A percentile compares a stretch with the other conserved stretches of the same genome.
Conservation (phyloP, 2,797 vertebrate species). For the Cygnus olor region DNA sequence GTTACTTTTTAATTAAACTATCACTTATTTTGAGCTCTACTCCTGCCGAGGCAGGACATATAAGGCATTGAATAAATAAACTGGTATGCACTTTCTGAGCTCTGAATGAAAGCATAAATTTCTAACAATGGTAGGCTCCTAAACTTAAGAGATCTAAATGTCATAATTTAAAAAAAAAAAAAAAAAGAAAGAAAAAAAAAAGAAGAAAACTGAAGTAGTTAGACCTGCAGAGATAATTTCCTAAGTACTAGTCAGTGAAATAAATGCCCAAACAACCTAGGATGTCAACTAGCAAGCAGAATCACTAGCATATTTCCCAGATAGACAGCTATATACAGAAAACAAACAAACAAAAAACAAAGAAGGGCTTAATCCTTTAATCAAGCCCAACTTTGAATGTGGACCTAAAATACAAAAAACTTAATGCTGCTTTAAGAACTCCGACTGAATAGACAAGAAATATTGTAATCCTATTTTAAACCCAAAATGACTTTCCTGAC, state of each 20-base stretch:
- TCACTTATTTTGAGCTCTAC: background rate
- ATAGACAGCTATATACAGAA: background rate
- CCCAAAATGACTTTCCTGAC: constrained; percentile 56
- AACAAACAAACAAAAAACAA: background rate
- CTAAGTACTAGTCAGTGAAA: background rate
- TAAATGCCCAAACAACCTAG: background rate
- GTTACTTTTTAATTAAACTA: background rate
- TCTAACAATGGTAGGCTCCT: background rate
- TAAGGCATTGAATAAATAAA: background rate
- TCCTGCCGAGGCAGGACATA: background rate
- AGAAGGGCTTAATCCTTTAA: background rate
- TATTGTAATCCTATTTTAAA: constrained; percentile 46
- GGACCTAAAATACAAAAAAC: background rate
- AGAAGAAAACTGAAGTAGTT: background rate
- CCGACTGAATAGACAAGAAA: background rate
- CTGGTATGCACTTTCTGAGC: background rate
- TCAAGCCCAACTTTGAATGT: background rate
- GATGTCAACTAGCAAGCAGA: background rate
- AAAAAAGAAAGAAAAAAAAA: background rate
- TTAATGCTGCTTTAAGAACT: background rate
- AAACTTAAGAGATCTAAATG: background rate
- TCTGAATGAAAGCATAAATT: background rate
- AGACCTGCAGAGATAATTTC: background rate
- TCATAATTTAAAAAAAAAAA: background rate
- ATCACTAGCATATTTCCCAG: background rate